These are phyloP conservation scores for Polylopha cassiicola DNA, from an alignment of 2,888 invertebrate genomes.

Conservation along the genomic window DNA sequence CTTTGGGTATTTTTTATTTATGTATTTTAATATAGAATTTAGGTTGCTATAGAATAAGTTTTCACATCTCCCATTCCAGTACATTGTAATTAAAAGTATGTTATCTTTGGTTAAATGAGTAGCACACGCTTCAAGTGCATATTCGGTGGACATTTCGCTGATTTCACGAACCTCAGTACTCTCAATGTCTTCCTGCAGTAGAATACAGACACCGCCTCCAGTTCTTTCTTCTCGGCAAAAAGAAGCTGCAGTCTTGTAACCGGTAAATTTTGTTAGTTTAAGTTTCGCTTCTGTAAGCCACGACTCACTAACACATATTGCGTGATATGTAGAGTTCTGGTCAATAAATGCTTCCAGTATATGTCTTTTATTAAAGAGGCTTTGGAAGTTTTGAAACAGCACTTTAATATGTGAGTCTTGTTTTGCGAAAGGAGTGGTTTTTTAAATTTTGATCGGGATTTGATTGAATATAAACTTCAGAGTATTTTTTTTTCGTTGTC, in stretches of 20 bases:
- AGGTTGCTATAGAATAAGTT: slow-evolving; percentile 1
- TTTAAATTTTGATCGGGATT: no score
- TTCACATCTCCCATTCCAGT: neutral
- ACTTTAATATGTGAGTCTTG: neutral
- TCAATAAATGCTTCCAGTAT: neutral
- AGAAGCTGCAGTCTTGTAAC: neutral
- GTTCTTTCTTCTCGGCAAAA: neutral
- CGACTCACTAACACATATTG: neutral
- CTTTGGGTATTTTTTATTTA: slow-evolving; percentile 2
- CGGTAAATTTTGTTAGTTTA: neutral
- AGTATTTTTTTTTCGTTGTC: no score
- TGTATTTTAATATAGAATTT: neutral
- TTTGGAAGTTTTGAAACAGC: neutral
- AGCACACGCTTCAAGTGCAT: neutral
- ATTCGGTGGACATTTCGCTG: neutral
- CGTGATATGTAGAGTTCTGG: neutral
- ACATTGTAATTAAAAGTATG: neutral
- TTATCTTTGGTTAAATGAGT: neutral
- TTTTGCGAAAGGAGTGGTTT: neutral
- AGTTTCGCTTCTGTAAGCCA: neutral
- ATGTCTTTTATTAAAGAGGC: neutral
- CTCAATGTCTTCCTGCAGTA: neutral
- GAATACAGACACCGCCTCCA: neutral
- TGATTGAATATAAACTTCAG: no score
- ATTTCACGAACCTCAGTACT: neutral